These are phyloP conservation scores for Festucalex cinctus DNA, from an alignment of 2,113 vertebrate species.

Conservation along the genomic window DNA sequence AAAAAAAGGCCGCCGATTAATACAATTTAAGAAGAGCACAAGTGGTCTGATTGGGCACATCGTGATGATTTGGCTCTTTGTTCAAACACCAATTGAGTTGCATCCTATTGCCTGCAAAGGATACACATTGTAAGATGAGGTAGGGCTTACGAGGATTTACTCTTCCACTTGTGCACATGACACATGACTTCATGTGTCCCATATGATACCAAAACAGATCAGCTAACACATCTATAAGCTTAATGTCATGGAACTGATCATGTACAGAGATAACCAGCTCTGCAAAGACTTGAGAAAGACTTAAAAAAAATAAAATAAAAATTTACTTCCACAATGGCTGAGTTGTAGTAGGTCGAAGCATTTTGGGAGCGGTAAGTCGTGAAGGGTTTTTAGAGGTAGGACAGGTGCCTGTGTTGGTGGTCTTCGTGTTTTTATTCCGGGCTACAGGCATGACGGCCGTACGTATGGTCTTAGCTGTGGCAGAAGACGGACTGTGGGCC, in stretches of 20 bases:
- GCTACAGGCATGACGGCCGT: slow-evolving; percentile 70
- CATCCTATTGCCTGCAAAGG: slow-evolving; percentile 69
- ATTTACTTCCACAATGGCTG: slow-evolving; percentile 71
- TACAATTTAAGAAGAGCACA: slow-evolving; percentile 11
- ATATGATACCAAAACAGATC: slow-evolving; percentile 8
- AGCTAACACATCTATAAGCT: slow-evolving; percentile 6
- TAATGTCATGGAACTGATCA: slow-evolving; percentile 4
- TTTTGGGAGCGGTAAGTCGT: slow-evolving; percentile 63
- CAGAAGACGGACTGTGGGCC: slow-evolving; percentile 54
- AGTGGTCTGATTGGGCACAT: slow-evolving; percentile 7
- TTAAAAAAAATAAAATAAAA: background rate
- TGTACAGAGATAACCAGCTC: slow-evolving; percentile 1
- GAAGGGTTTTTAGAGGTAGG: slow-evolving; percentile 53
- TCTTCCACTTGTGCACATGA: slow-evolving; percentile 19
- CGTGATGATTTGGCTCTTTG: slow-evolving; percentile 10
- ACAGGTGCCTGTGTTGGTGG: slow-evolving; percentile 34
- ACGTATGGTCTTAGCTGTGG: slow-evolving; percentile 72
- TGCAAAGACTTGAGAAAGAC: background rate
- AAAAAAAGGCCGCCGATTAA: slow-evolving; percentile 10
- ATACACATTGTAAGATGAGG: slow-evolving; percentile 61
- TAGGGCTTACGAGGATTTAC: slow-evolving; percentile 50
- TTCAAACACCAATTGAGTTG: slow-evolving; percentile 7
- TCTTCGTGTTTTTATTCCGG: slow-evolving; percentile 64
- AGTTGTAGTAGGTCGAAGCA: slow-evolving; percentile 53
- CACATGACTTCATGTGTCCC: slow-evolving; percentile 14